Percentiles rank a stretch among this genome's conserved stretches.
Evolutionary conservation across 2,888 invertebrate genomes (phyloP).

Genomic region (Thecophora atra): DNA sequence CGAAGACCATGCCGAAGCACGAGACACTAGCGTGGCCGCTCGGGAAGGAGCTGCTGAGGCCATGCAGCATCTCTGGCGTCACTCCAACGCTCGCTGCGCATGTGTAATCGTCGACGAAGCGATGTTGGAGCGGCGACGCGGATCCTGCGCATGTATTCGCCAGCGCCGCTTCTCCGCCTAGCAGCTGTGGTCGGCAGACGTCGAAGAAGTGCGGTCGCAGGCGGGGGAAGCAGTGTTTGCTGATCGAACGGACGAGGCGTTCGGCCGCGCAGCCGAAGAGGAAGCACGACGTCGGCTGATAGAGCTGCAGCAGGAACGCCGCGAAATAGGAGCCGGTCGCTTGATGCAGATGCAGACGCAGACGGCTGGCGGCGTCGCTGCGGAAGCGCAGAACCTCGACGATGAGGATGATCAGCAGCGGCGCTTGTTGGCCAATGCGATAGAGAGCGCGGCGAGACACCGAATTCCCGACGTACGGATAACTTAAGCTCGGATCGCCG

Average conservation of each 20-base stretch:
- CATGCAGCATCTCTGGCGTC: conserved; percentile 29
- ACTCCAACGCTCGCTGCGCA: background rate
- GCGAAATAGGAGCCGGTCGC: background rate
- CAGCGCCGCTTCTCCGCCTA: conserved; percentile 44
- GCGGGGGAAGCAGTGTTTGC: conserved; percentile 49
- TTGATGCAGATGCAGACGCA: background rate
- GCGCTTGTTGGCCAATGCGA: conserved; percentile 42
- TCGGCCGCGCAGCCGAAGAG: conserved; percentile 45
- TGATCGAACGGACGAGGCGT: conserved; percentile 45
- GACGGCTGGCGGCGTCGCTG: background rate
- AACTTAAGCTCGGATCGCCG: conserved; percentile 49
- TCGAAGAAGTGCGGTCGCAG: conserved; percentile 52
- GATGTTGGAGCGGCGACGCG: background rate
- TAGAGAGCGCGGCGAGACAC: conserved; percentile 42
- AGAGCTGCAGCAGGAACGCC: conserved; percentile 40
- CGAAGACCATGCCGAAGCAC: conserved; percentile 51
- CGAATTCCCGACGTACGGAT: conserved; percentile 49
- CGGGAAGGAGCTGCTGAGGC: conserved; percentile 50
- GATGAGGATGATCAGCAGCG: conserved; percentile 42
- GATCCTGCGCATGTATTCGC: conserved; percentile 23
- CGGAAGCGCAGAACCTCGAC: conserved; percentile 39
- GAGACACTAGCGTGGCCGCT: conserved; percentile 51
- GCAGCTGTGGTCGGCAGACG: conserved; percentile 47
- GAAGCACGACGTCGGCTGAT: conserved; percentile 49
- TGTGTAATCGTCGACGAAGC: background rate